Percentiles rank a stretch among this genome's conserved stretches.
These are phyloP conservation scores for Dolichotis patagonum DNA, from an alignment of 2,113 vertebrate genomes.

Conservation along the genomic window DNA sequence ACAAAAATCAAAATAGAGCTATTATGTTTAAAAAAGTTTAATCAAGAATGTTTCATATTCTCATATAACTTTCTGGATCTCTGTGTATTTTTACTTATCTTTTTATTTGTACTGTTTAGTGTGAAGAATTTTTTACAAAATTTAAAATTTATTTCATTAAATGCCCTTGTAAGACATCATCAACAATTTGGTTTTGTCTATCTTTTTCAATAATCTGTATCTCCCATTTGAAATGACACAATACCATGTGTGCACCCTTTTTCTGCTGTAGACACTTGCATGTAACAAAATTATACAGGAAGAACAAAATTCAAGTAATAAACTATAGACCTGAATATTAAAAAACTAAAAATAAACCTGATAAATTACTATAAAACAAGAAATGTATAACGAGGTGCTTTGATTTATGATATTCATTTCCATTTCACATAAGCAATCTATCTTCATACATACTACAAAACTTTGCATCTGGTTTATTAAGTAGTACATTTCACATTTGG, in stretches of 20 bases:
- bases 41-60: not conserved
- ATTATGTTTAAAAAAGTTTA: not conserved
- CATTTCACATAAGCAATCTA: conserved; percentile 82
- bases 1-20: not conserved
- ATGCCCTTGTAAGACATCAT: not conserved
- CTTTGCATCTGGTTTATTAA: conserved; percentile 78
- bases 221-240: not conserved
- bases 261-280: not conserved
- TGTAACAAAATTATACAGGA: not conserved
- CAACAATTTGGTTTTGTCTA: not conserved
- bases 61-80: not conserved
- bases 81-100: not conserved
- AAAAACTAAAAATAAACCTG: conserved; percentile 70
- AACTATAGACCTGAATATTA: conserved; percentile 12
- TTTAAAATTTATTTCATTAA: not conserved
- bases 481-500: conserved; percentile 71
- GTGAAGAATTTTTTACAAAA: not conserved
- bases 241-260: not conserved
- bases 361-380: conserved; percentile 78
- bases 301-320: not conserved
- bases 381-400: conserved; percentile 77
- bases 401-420: conserved; percentile 85
- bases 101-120: not conserved
- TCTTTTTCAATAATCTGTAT: conserved; percentile 3
- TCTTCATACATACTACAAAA: conserved; percentile 82